Percentiles rank a stretch among this genome's conserved stretches.
phyloP scores from a whole-genome alignment of 1,140 invertebrate species.

The Dreissena rostriformis region DNA sequence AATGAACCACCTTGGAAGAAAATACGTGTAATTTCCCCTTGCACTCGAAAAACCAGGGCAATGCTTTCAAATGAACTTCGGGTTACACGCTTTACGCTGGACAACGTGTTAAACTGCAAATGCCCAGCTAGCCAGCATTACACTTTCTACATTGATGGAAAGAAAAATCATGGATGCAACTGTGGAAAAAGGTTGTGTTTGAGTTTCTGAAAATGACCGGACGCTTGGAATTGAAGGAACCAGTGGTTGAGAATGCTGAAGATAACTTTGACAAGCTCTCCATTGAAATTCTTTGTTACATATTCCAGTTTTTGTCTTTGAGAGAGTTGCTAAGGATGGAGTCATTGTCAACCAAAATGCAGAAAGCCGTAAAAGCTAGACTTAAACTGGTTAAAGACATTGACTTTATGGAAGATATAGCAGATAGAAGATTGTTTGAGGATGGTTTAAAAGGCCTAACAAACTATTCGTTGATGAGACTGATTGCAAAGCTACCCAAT shows the following conservation, averaged over 20 bases:
- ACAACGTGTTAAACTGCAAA: slow-evolving; percentile 12
- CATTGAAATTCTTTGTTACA: slow-evolving; percentile 29
- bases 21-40: not conserved
- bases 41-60: slow-evolving; percentile 10
- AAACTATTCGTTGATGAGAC: slow-evolving; percentile 8
- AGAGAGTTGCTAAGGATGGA: slow-evolving; percentile 25
- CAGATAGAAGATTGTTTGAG: slow-evolving; percentile 11
- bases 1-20: not conserved
- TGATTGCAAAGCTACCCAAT: slow-evolving; percentile 21
- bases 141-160: not conserved
- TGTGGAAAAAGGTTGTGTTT: slow-evolving; percentile 6
- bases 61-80: slow-evolving; percentile 21
- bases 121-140: slow-evolving; percentile 9
- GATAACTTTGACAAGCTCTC: slow-evolving; percentile 23
- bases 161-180: not conserved
- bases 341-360: slow-evolving; percentile 17
- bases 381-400: slow-evolving; percentile 6
- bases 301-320: slow-evolving; percentile 22
- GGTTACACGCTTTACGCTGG: slow-evolving; percentile 13
- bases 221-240: not conserved
- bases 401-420: slow-evolving; percentile 35
- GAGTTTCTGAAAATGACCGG: slow-evolving; percentile 15
- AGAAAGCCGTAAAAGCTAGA: slow-evolving; percentile 13
- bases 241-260: not conserved
- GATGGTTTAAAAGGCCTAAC: slow-evolving; percentile 15